These are phyloP conservation scores for Distichodus sexfasciatus DNA, from an alignment of 2,797 vertebrate species.

Conservation along the genomic window DNA sequence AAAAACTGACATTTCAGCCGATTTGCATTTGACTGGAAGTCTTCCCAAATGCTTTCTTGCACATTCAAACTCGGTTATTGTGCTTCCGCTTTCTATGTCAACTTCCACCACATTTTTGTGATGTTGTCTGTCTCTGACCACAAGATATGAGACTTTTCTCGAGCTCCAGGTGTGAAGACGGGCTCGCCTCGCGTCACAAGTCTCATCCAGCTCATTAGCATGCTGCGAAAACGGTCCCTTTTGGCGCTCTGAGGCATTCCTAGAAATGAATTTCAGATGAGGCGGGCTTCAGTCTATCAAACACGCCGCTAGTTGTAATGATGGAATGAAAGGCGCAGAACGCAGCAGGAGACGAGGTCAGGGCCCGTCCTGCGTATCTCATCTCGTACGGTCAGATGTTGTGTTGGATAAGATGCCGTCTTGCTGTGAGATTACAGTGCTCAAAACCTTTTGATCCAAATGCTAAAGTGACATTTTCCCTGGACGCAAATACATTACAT, in stretches of 20 bases:
- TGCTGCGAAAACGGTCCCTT: background rate
- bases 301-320: background rate
- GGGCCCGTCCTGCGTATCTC: background rate
- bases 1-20: slow-evolving; percentile 2
- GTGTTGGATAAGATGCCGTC: background rate
- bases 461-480: slow-evolving; percentile 11
- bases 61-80: background rate
- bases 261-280: slow-evolving; percentile 29
- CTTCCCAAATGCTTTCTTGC: background rate
- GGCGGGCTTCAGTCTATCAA: background rate
- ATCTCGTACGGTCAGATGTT: background rate
- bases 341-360: background rate
- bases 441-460: background rate
- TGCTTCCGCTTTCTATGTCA: background rate
- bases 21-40: slow-evolving; percentile 24
- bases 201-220: slow-evolving; percentile 24
- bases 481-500: background rate
- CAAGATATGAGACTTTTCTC: slow-evolving; percentile 6
- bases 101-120: background rate
- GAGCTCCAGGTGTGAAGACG: background rate
- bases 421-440: background rate
- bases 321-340: slow-evolving; percentile 13
- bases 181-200: background rate
- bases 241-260: background rate
- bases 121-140: background rate